phyloP scores from a whole-genome alignment of 2,113 vertebrate species.

The Astur gentilis region DNA sequence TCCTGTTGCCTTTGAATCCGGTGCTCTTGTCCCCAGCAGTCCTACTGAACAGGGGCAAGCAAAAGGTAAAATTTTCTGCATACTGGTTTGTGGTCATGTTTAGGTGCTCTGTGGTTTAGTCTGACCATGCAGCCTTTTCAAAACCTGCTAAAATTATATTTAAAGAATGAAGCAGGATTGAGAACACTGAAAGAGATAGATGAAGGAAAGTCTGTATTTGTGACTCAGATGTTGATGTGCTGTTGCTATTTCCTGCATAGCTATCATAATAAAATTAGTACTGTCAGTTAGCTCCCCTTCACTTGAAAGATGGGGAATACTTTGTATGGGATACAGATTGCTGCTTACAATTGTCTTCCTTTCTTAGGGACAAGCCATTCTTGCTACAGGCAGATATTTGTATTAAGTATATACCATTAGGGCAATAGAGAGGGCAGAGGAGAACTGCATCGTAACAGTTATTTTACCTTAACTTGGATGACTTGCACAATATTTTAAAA shows the following conservation, averaged over 20 bases:
- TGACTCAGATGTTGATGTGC: neutral
- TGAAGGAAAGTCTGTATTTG: neutral
- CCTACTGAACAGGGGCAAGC: conserved; percentile 80
- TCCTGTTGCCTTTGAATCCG: conserved; percentile 73
- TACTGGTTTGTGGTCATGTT: neutral
- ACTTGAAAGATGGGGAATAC: neutral
- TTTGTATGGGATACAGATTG: neutral
- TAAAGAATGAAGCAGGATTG: neutral
- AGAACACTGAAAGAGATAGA: neutral
- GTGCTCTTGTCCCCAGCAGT: conserved; percentile 85
- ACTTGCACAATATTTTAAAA: neutral
- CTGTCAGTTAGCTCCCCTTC: neutral
- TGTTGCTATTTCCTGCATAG: neutral
- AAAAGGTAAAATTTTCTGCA: conserved; percentile 61
- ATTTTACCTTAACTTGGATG: neutral
- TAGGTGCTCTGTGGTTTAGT: neutral
- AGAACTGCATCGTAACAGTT: neutral
- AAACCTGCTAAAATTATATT: neutral
- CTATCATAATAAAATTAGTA: neutral
- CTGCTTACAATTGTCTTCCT: neutral
- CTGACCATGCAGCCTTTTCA: neutral
- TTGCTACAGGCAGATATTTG: neutral
- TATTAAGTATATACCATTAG: neutral
- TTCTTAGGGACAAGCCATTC: neutral
- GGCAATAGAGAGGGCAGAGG: neutral